Evolutionary conservation across 2,888 invertebrate genomes (phyloP).

Genomic region (Tenthredo scrophulariae): DNA sequence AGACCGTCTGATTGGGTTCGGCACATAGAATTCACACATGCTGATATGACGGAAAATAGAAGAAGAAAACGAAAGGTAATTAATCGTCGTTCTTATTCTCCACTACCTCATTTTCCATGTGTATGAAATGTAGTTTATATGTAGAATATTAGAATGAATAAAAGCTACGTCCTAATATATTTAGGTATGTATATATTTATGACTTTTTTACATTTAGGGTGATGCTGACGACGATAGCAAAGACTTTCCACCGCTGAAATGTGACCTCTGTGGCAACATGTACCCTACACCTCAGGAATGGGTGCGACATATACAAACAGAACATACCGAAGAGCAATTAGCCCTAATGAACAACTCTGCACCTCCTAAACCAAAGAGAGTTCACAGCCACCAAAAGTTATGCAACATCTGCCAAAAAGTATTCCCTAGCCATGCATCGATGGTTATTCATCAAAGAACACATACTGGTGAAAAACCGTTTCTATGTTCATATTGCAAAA

Average conservation of each 20-base stretch:
- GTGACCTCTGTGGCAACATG: conserved; percentile 88
- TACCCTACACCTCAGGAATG: conserved; percentile 90
- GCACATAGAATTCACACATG: conserved; percentile 88
- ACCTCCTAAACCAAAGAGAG: conserved; percentile 81
- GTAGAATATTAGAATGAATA: conserved; percentile 12
- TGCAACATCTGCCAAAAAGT: conserved; percentile 87
- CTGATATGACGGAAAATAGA: conserved; percentile 81
- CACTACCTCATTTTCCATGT: background rate
- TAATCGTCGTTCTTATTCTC: background rate
- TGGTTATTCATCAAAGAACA: conserved; percentile 88
- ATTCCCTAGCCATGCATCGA: conserved; percentile 89
- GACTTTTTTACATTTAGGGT: conserved; percentile 76
- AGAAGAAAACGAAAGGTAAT: conserved; percentile 75
- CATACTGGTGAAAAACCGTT: conserved; percentile 89
- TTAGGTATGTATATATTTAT: background rate
- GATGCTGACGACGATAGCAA: conserved; percentile 86
- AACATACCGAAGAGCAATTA: conserved; percentile 90
- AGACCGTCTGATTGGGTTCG: conserved; percentile 91
- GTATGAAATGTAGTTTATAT: conserved; percentile 54
- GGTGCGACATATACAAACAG: conserved; percentile 92
- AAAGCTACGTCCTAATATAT: background rate
- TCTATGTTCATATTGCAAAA: conserved; percentile 87
- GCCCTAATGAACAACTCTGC: conserved; percentile 88
- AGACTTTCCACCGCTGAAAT: conserved; percentile 86
- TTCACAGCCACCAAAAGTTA: conserved; percentile 76